A percentile compares a stretch with the other conserved stretches of the same genome.
These are phyloP conservation scores for Altica lythri DNA, from an alignment of 2,888 invertebrate species.

Conservation along the genomic window DNA sequence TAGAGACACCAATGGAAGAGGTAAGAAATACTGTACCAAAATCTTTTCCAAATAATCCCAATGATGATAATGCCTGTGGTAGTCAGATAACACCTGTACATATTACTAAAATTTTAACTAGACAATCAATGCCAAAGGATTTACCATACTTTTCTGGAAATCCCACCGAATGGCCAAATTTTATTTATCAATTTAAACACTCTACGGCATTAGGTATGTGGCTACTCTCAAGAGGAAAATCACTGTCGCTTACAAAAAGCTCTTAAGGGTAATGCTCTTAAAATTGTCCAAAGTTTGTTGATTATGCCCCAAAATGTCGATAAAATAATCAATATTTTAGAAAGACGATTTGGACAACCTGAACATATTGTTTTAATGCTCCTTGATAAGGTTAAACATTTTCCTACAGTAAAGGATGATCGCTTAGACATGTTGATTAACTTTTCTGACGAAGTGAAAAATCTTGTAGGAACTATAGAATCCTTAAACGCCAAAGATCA, in stretches of 20 bases:
- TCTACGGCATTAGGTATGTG: no score
- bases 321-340: slow-evolving; percentile 6
- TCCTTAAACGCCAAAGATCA: not conserved
- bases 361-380: no score
- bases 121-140: no score
- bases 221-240: no score
- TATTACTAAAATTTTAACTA: slow-evolving; percentile 10
- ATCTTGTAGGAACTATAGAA: not conserved
- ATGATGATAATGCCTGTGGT: no score
- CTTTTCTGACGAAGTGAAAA: no score
- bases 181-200: not conserved
- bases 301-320: slow-evolving; percentile 16
- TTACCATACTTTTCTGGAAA: slow-evolving; percentile 1
- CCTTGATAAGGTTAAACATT: not conserved
- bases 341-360: no score
- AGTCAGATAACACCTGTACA: slow-evolving; percentile 10
- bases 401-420: not conserved
- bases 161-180: slow-evolving; percentile 6
- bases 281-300: slow-evolving; percentile 7
- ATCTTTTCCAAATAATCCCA: no score
- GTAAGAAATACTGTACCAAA: no score
- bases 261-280: not conserved
- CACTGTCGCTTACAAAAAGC: no score
- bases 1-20: not conserved
- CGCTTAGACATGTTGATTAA: not conserved